These are phyloP conservation scores for Coregonus suidteri DNA, from an alignment of 2,797 vertebrate genomes.

Conservation along the genomic window DNA sequence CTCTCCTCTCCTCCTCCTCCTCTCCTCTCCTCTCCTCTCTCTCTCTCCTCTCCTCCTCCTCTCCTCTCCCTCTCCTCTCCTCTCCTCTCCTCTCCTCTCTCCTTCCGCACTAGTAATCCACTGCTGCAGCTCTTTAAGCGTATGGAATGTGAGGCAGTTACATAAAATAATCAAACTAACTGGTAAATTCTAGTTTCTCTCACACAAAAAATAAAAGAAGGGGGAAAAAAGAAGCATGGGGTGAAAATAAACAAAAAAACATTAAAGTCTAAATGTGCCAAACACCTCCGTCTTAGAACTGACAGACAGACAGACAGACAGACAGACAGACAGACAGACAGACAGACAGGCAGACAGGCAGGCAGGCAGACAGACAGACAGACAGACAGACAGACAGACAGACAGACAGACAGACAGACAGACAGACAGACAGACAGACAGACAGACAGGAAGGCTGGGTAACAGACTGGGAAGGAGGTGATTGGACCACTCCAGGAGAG, in stretches of 20 bases:
- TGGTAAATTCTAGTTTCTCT: background rate
- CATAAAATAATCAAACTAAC: background rate
- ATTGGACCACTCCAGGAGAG: background rate
- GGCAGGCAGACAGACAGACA: background rate
- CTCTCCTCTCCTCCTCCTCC: no score
- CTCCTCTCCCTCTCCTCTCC: background rate
- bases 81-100: background rate
- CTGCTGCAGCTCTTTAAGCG: conserved; percentile 32
- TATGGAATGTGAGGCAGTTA: background rate
- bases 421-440: background rate
- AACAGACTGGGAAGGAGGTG: background rate
- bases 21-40: no score
- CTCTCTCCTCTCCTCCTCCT: no score
- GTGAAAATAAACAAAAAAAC: no score
- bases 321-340: no score
- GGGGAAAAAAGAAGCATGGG: background rate
- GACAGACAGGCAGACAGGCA: no score
- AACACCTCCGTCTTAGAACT: no score
- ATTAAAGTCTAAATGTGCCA: background rate
- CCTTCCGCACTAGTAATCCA: background rate
- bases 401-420: no score
- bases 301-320: no score
- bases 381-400: no score
- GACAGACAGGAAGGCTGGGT: background rate
- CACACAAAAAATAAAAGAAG: background rate